Percentiles rank a stretch among this genome's conserved stretches.
These are phyloP conservation scores for Leucoraja ocellata DNA, from an alignment of 2,797 vertebrate species.

Conservation along the genomic window DNA sequence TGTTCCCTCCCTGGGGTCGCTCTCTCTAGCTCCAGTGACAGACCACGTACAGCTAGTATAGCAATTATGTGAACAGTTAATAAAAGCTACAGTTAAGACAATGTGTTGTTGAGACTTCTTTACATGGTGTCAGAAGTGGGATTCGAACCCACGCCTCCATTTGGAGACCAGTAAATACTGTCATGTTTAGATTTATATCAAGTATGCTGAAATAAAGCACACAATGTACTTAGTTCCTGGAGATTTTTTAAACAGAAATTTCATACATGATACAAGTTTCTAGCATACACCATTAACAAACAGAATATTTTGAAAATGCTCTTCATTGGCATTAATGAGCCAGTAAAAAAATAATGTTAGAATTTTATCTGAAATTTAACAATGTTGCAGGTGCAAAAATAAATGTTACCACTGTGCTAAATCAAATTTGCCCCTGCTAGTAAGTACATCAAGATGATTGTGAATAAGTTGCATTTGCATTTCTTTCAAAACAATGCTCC, in stretches of 20 bases:
- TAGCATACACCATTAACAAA: background rate
- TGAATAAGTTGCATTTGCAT: slow-evolving; percentile 9
- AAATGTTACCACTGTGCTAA: slow-evolving; percentile 8
- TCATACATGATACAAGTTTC: background rate
- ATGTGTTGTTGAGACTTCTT: too few relatives aligned
- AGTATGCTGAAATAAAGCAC: background rate
- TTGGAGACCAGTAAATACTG: too few relatives aligned
- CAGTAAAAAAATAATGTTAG: background rate
- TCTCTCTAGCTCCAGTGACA: too few relatives aligned
- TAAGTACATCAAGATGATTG: background rate
- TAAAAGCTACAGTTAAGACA: too few relatives aligned
- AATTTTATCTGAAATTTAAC: slow-evolving; percentile 8
- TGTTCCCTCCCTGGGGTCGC: too few relatives aligned
- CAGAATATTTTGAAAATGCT: background rate
- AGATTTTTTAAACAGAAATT: background rate
- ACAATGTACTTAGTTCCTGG: background rate
- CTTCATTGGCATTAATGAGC: slow-evolving; percentile 10
- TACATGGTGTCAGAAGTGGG: too few relatives aligned
- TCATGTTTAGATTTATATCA: too few relatives aligned
- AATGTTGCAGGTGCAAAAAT: background rate
- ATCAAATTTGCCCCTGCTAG: slow-evolving; percentile 19
- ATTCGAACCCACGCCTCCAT: too few relatives aligned
- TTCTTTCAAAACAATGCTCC: background rate
- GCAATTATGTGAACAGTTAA: too few relatives aligned
- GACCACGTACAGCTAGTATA: too few relatives aligned